A percentile compares a stretch with the other conserved stretches of the same genome.
Conservation (phyloP, 2,113 vertebrate species). For the Chloebia gouldiae region DNA sequence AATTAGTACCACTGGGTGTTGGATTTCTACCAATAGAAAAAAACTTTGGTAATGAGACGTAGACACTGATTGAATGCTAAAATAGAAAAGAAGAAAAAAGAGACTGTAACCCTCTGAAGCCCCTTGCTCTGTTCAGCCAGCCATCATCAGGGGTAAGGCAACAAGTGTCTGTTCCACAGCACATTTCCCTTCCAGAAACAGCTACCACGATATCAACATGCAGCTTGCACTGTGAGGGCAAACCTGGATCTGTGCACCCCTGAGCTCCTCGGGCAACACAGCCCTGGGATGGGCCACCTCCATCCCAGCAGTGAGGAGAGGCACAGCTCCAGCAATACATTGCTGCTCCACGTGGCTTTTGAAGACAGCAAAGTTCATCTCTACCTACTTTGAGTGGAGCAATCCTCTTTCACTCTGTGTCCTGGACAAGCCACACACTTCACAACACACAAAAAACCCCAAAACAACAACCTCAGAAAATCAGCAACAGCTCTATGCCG, state of each 20-base stretch:
- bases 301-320: background rate
- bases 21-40: background rate
- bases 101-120: background rate
- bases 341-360: background rate
- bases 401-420: background rate
- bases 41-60: background rate
- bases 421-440: background rate
- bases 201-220: rapidly evolving
- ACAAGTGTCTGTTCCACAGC: background rate
- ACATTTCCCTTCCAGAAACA: background rate
- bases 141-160: background rate
- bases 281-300: background rate
- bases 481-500: background rate
- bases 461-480: background rate
- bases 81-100: background rate
- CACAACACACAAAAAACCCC: rapidly evolving
- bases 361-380: background rate
- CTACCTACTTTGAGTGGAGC: rapidly evolving
- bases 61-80: background rate
- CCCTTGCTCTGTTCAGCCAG: background rate
- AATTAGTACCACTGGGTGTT: rapidly evolving
- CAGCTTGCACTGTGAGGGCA: background rate
- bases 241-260: background rate
- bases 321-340: background rate
- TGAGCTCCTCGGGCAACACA: background rate